Base-by-base conservation (phyloP, 2,797 vertebrate genomes). In the Xenopus petersii region DNA sequence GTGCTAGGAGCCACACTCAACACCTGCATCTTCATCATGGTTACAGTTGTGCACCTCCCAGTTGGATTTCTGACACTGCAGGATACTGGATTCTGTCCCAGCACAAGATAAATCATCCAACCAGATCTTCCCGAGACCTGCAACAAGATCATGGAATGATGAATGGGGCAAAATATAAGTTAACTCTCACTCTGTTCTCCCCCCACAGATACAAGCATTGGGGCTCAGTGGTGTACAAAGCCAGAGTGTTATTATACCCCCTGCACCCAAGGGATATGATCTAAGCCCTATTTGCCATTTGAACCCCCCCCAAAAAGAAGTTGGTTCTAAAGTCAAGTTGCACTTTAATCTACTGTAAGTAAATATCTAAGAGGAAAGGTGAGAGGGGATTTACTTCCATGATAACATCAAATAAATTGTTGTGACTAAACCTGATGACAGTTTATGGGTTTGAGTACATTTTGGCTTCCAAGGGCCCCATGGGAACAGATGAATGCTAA, bases 101-200 rank as follows among this genome's bases (percentile, higher is more conserved):
- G 0, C 2, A 78, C 96, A 98, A 0, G 0, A 5, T 42, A 97
- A 69, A 0, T 96, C 70, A 3, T 98, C 95, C 79, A 97, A 83
- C 92, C 89, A 94, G 83, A 98, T 96, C 0, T 0, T 1, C 12
- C 94, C 94, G 0, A 81, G 4, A 21, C 95, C 95, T 96, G 80
- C 8, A 8, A 13, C 46, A 3, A 8, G 2, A 56, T 17, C 54
- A 56, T 2, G 17, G 54, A 42, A 42, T 42, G 36, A 6, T 9
- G 5, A 42, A 42, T 7, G 4, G 36, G 36, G 36, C 36, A 42
- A 42, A 42, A 42, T 9, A 42, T 1, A 9, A 6, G 36, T 42
- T 5, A 5, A 42, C 36, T 9, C 36, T 9, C 36, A 42, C 8
- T 42, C 36, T 4, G 2, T 4, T 30, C 4, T 42, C 36, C 36